These are phyloP conservation scores for Chalcosyrphus nemorum DNA, from an alignment of 2,888 invertebrate genomes.

Conservation along the genomic window DNA sequence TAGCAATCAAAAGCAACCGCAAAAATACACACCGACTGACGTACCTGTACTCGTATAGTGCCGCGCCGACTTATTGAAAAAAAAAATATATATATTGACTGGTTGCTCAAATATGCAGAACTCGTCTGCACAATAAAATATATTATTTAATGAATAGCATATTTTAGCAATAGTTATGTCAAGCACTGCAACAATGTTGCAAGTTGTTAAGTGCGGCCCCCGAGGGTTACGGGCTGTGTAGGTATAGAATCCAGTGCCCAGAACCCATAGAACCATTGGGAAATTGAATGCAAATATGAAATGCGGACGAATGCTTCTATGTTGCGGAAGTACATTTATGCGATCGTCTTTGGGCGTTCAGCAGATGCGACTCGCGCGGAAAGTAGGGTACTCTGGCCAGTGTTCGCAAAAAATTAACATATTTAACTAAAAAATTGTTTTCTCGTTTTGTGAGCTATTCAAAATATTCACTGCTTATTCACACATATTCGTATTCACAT, in stretches of 20 bases:
- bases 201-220: constrained; percentile 10
- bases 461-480: too few species aligned
- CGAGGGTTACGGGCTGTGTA: neutral
- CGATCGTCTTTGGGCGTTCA: constrained; percentile 11
- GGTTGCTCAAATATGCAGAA: constrained; percentile 63
- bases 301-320: constrained; percentile 44
- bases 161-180: constrained; percentile 69
- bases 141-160: constrained; percentile 74
- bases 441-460: too few species aligned
- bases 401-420: too few species aligned
- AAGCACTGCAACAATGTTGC: constrained; percentile 56
- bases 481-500: too few species aligned
- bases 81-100: constrained; percentile 3
- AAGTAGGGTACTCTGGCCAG: neutral
- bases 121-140: constrained; percentile 74
- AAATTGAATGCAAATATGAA: constrained; percentile 28
- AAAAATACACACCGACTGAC: constrained; percentile 1
- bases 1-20: constrained; percentile 1
- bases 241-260: too few species aligned
- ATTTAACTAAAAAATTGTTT: too few species aligned
- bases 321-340: constrained; percentile 57
- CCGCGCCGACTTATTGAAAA: constrained; percentile 26
- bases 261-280: neutral
- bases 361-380: neutral
- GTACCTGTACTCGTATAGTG: neutral